Evolutionary conservation across 2,888 invertebrate genomes (phyloP), one percentile per base, ranked within the genome.

Genomic region (Bedellia somnulentella): DNA sequence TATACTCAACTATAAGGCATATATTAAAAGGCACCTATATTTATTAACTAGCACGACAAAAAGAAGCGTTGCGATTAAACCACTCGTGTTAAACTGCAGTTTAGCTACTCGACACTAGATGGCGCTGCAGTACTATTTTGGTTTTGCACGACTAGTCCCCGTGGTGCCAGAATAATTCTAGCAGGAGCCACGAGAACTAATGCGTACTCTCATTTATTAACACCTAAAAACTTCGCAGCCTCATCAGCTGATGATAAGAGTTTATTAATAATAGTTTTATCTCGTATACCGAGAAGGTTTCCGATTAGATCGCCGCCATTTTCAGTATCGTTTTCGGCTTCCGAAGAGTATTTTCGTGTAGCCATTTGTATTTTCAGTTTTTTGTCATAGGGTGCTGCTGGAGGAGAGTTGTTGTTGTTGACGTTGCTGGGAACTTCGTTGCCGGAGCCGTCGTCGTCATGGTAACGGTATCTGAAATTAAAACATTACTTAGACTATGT

Each of bases 161-260:
- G 71, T 44, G 70, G 71, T 28, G 64, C 71, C 49, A 75, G 56
- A 31, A 73, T 62, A 2, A 73, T 56, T 43, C 64, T 66, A 48
- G 70, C 70, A 3, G 71, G 75, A 30, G 70, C 60, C 49, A 73
- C 71, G 60, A 75, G 60, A 49, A 75, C 75, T 63, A 73, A 54
- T 51, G 73, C 75, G 75, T 75, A 75, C 50, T 73, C 71, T 75
- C 75, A 75, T 75, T 85, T 87, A 37, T 89, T 87, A 30, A 93
- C 88, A 14, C 94, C 89, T 14, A 94, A 73, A 39, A 93, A 80
- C 54, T 91, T 89, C 1, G 93, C 93, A 14, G 93, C 93, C 53
- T 91, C 91, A 16, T 91, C 85, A 1, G 87, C 83, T 2, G 90
- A 89, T 3, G 86, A 81, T 17, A 94, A 80, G 39, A 89, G 81